These are phyloP conservation scores for Paedocypris micromegethes DNA, from an alignment of 2,797 vertebrate species.

Conservation along the genomic window DNA sequence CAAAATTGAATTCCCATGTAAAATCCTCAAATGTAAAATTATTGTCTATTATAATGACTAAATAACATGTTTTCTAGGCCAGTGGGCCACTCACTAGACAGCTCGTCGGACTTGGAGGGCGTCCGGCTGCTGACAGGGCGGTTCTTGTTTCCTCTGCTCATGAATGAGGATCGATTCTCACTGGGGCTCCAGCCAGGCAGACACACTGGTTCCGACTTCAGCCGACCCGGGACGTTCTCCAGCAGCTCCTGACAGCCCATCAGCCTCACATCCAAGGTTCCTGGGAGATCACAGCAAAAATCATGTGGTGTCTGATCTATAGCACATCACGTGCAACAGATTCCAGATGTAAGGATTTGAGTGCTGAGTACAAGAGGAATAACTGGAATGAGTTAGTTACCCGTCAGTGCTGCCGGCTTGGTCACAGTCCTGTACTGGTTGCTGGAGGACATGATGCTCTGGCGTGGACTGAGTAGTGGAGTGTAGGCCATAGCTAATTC, in stretches of 20 bases:
- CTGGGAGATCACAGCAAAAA: slow-evolving; percentile 51
- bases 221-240: slow-evolving; percentile 80
- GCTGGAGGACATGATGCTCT: slow-evolving; percentile 78
- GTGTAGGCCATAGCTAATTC: slow-evolving; percentile 77
- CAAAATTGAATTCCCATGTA: too few species aligned
- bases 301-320: too few species aligned
- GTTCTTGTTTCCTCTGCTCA: slow-evolving; percentile 78
- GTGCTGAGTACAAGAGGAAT: neutral
- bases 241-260: slow-evolving; percentile 87
- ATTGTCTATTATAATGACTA: too few species aligned
- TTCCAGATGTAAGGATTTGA: too few species aligned
- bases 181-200: slow-evolving; percentile 82
- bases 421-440: slow-evolving; percentile 83
- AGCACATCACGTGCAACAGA: too few species aligned
- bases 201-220: slow-evolving; percentile 71
- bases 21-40: too few species aligned
- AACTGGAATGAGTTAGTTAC: slow-evolving; percentile 49
- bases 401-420: slow-evolving; percentile 83
- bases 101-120: slow-evolving; percentile 78
- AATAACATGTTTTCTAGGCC: too few species aligned
- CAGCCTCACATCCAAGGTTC: slow-evolving; percentile 83
- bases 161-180: slow-evolving; percentile 80
- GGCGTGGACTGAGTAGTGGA: slow-evolving; percentile 77
- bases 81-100: slow-evolving; percentile 72
- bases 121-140: slow-evolving; percentile 78